A percentile compares a stretch with the other conserved stretches of the same genome.
These are phyloP conservation scores for Astreopora myriophthalma DNA, from an alignment of 64 coral and sea anemone species.

Conservation along the genomic window DNA sequence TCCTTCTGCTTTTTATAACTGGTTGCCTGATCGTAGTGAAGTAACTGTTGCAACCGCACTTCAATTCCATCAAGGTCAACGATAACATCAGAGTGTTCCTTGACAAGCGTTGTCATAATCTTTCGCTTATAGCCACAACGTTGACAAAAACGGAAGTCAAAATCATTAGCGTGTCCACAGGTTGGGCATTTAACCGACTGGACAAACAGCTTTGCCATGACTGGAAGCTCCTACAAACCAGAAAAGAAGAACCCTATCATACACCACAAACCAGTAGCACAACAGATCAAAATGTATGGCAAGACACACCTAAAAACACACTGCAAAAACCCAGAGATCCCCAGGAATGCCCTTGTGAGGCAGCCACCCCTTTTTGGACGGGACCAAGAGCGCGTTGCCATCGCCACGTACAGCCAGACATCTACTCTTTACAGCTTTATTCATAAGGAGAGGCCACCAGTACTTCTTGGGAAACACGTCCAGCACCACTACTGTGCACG, in stretches of 20 bases:
- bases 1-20: conserved; percentile 49
- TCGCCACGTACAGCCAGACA: neutral
- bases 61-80: conserved; percentile 4
- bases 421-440: neutral
- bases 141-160: conserved; percentile 56
- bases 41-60: neutral
- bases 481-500: neutral
- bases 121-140: conserved; percentile 24
- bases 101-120: neutral
- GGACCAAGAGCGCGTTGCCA: neutral
- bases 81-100: neutral
- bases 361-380: neutral
- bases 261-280: neutral
- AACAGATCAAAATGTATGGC: no score
- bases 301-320: neutral
- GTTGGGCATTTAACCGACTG: neutral
- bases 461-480: neutral
- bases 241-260: neutral
- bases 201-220: neutral
- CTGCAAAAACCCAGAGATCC: conserved; percentile 28
- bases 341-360: neutral
- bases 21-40: conserved; percentile 40
- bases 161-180: neutral
- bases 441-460: neutral
- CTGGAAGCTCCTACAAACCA: neutral